These are phyloP conservation scores for Meteorus sp. DNA, from an alignment of 1,140 invertebrate species.

Conservation along the genomic window DNA sequence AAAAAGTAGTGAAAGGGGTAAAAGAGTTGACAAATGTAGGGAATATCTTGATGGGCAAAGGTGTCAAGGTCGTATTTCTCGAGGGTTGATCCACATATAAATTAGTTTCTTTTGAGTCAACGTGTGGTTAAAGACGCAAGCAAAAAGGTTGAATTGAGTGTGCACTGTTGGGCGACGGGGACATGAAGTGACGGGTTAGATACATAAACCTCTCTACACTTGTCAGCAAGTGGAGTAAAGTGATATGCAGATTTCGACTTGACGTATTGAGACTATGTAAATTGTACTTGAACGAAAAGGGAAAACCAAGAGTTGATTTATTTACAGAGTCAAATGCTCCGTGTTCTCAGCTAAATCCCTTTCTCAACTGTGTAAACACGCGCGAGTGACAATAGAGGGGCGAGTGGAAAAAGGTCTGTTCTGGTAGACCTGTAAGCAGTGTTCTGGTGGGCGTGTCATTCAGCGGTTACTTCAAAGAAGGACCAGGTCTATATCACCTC, in stretches of 20 bases:
- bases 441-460: background rate
- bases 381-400: background rate
- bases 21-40: too few species aligned
- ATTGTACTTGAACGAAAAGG: background rate
- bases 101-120: too few species aligned
- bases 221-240: too few species aligned
- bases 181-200: too few species aligned
- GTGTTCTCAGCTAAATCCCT: background rate
- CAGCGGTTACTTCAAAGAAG: background rate
- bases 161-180: too few species aligned
- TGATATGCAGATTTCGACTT: conserved; percentile 8
- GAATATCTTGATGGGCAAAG: conserved; percentile 11
- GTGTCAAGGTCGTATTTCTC: conserved; percentile 24
- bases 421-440: background rate
- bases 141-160: too few species aligned
- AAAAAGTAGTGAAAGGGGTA: too few species aligned
- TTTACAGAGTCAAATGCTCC: background rate
- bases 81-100: too few species aligned
- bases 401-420: background rate
- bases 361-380: conserved; percentile 10
- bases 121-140: too few species aligned
- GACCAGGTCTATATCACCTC: background rate
- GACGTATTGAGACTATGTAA: background rate
- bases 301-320: background rate
- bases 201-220: too few species aligned